Evolutionary conservation across 2,797 vertebrate species (phyloP), one percentile per base, ranked within the genome.

Genomic region (Labroides dimidiatus): DNA sequence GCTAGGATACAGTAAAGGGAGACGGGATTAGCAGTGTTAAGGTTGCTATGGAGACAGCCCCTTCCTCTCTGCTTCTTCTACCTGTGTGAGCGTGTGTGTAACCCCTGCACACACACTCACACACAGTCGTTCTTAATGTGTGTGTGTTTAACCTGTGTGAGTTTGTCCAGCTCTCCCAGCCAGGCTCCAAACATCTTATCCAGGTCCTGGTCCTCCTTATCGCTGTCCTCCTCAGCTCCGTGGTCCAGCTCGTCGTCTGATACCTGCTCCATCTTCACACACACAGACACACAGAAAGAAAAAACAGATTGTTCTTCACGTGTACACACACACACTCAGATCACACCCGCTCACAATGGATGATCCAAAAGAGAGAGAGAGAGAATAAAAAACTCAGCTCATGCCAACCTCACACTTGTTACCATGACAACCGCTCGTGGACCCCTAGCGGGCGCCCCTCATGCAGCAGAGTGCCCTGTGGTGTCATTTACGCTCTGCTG

Each of bases 141-240:
- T 54, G 36, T 57, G 54, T 53, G 50, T 48, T 63, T 75, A 27
- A 98, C 96, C 97, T 98, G 96, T 64, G 97, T 99, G 44, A 99
- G 96, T 84, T 96, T 99, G 88, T 99, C 97, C 79, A 99, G 93
- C 73, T 99, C 98, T 30, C 97, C 97, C 17, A 99, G 94, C 97
- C 98, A 99, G 51, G 95, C 97, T 57, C 98, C 98, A 91, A 99
- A 99, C 97, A 99, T 99, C 91, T 98, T 96, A 90, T 99, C 98
- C 64, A 99, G 93, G 87, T 99, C 97, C 86, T 99, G 97, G 84
- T 99, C 97, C 89, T 99, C 98, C 89, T 99, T 98, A 89, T 99
- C 97, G 37, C 97, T 99, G 75, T 99, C 98, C 92, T 98, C 97
- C 87, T 92, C 91, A 0, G 96, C 96, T 47, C 95, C 97, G 84